Percentiles rank a stretch among this genome's conserved stretches.
These are phyloP conservation scores for Saiga tatarica DNA, from an alignment of 2,113 vertebrate species.

Conservation along the genomic window DNA sequence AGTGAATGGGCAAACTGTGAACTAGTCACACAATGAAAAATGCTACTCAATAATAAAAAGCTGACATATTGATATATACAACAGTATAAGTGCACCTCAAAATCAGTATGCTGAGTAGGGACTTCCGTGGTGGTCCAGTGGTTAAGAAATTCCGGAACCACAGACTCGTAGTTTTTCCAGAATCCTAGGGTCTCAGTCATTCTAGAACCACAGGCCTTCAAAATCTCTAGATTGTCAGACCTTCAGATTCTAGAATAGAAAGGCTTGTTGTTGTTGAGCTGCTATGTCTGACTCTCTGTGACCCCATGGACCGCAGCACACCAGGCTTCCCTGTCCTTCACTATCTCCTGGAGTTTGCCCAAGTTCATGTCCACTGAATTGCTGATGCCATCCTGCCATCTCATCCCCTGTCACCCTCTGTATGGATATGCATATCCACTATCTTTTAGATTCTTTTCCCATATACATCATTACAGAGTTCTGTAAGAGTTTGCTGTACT, in stretches of 20 bases:
- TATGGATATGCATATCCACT: not conserved
- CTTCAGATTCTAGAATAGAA: not conserved
- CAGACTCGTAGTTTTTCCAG: not conserved
- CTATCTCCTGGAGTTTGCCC: not conserved
- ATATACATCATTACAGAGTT: not conserved
- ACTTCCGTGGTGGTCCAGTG: not conserved
- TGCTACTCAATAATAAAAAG: not conserved
- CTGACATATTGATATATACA: not conserved
- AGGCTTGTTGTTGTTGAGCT: not conserved
- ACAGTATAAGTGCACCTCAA: rapidly evolving
- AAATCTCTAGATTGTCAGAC: not conserved
- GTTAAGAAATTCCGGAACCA: not conserved
- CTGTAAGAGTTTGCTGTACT: not conserved
- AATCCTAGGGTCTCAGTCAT: not conserved
- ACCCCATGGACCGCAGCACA: not conserved
- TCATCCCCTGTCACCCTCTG: not conserved
- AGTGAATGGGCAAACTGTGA: not conserved
- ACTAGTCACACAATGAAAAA: not conserved
- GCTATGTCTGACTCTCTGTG: not conserved
- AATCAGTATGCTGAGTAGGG: not conserved
- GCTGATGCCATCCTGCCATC: not conserved
- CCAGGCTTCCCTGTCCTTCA: not conserved
- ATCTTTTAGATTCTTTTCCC: not conserved
- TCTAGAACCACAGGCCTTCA: not conserved
- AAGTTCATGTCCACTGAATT: not conserved